Evolutionary conservation across 2,797 vertebrate species (phyloP).

Genomic region (Eospalax fontanierii): DNA sequence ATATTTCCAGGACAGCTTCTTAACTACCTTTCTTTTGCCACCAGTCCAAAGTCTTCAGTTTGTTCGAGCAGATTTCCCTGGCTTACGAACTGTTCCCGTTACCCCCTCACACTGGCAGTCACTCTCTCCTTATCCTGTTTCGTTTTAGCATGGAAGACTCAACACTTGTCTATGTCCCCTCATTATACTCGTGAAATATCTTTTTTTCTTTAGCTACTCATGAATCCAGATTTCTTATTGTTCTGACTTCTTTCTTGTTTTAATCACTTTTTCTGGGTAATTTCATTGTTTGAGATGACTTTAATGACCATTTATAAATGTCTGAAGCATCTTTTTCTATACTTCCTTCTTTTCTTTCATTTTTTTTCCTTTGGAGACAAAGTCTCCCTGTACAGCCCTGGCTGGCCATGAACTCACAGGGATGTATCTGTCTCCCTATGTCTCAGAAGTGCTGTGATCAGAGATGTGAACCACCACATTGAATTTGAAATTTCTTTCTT

Average conservation of each 20-base stretch:
- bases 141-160: background rate
- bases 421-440: too few relatives aligned
- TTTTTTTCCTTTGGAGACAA: too few relatives aligned
- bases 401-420: too few relatives aligned
- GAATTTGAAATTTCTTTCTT: background rate
- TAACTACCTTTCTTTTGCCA: background rate
- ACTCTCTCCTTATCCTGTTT: background rate
- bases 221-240: background rate
- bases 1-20: background rate
- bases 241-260: slow-evolving; percentile 27
- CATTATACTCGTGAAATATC: background rate
- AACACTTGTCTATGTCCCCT: background rate
- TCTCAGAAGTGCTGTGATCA: too few relatives aligned
- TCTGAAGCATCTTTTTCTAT: background rate
- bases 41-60: background rate
- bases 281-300: background rate
- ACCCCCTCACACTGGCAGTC: background rate
- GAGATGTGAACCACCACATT: too few relatives aligned
- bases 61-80: background rate
- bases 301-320: background rate
- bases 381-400: too few relatives aligned
- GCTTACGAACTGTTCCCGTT: background rate
- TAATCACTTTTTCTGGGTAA: background rate
- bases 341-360: too few relatives aligned
- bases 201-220: background rate